Evolutionary conservation across 2,113 vertebrate species (phyloP), one percentile per base, ranked within the genome.

Genomic region (Poeciliopsis turrubarensis): DNA sequence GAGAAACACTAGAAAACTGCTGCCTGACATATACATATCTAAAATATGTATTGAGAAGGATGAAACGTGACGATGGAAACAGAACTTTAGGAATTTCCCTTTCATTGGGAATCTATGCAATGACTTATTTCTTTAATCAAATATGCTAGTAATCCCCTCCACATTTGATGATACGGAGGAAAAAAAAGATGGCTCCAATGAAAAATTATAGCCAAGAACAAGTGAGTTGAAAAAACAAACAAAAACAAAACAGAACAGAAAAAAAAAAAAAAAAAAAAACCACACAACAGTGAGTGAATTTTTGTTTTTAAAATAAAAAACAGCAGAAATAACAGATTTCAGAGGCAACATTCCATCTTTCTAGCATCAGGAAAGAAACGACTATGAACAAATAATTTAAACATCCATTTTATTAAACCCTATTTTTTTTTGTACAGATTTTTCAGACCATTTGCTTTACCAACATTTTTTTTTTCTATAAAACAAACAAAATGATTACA

Each of bases 361-460:
- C 71, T 63, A 60, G 39, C 32, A 73, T 83, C 71, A 15, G 80
- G 81, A 90, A 92, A 94, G 73, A 92, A 91, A 92, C 85, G 85
- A 87, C 85, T 91, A 68, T 85, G 81, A 88, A 79, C 73, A 83
- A 78, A 93, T 84, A 91, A 89, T 92, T 93, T 88, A 90, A 82
- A 93, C 85, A 87, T 87, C 89, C 69, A 81, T 88, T 94, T 94
- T 94, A 94, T 94, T 94, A 86, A 92, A 90, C 81, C 91, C 92
- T 90, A 89, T 81, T 86, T 77, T 86, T 77, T 80, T 89, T 85
- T 92, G 89, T 94, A 94, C 93, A 94, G 79, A 85, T 86, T 86
- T 86, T 87, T 90, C 86, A 89, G 86, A 88, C 86, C 81, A 87
- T 89, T 88, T 89, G 86, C 83, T 89, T 89, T 77, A 88, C 87